A percentile compares a stretch with the other conserved stretches of the same genome.
phyloP scores from a whole-genome alignment of 2,113 vertebrate species.

The western clawed frog (Xenopus tropicalis) region UCB_Xtro_10.0 CM004444.2:29503501-29504000 shows the following conservation, averaged over 20 bases:
- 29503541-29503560: too few species aligned
- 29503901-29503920: constrained; percentile 21
- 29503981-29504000: too few species aligned
- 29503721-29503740: constrained; percentile 37
- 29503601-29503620: too few species aligned
- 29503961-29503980: not conserved
- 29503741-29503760: constrained; percentile 42
- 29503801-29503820: constrained; percentile 50
- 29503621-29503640: constrained; percentile 84
- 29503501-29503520: too few species aligned
- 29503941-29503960: too few species aligned
- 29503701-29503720: constrained; percentile 85
- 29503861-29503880: constrained; percentile 63
- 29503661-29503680: constrained; percentile 88
- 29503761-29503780: constrained; percentile 7
- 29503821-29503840: constrained; percentile 60
- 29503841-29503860: too few species aligned
- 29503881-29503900: constrained; percentile 44
- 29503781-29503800: constrained; percentile 55
- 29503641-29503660: constrained; percentile 89
- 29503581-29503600: too few species aligned
- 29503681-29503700: constrained; percentile 81
- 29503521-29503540: too few species aligned
- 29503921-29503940: too few species aligned
- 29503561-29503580: too few species aligned